Conservation (phyloP, 2,888 invertebrate genomes). For the Thymelicus sylvestris region DNA sequence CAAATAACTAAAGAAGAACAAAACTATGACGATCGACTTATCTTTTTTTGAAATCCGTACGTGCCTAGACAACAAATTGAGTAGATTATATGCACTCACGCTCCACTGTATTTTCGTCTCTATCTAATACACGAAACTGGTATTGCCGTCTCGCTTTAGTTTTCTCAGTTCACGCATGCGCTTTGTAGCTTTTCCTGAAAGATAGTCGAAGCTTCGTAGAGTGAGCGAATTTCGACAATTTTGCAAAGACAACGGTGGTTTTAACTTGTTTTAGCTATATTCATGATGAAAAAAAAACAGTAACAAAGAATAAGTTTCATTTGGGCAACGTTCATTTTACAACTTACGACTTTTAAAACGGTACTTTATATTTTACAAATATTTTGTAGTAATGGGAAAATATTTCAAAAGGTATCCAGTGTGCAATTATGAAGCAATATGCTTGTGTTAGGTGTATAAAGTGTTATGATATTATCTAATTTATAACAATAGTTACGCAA, state of each 20-base stretch:
- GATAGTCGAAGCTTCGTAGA: slow-evolving; percentile 75
- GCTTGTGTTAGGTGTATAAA: slow-evolving; percentile 13
- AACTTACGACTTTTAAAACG: neutral
- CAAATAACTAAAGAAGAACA: slow-evolving; percentile 19
- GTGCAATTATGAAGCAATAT: neutral
- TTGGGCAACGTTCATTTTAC: neutral
- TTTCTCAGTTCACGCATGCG: slow-evolving; percentile 76
- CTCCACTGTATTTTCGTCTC: slow-evolving; percentile 53
- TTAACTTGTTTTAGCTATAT: neutral
- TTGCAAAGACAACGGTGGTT: neutral
- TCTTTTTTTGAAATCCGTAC: slow-evolving; percentile 64
- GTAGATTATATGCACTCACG: slow-evolving; percentile 69
- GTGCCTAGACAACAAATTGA: slow-evolving; percentile 73
- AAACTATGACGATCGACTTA: slow-evolving; percentile 27
- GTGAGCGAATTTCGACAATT: slow-evolving; percentile 43
- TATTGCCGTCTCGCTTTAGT: slow-evolving; percentile 58
- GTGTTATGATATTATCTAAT: slow-evolving; percentile 50
- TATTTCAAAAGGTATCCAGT: neutral
- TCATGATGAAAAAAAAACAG: neutral
- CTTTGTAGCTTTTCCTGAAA: slow-evolving; percentile 68
- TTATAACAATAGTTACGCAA: slow-evolving; percentile 79
- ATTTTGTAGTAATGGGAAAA: neutral
- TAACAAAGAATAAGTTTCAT: neutral
- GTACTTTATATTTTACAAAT: neutral
- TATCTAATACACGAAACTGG: slow-evolving; percentile 48